phyloP scores from a whole-genome alignment of 2,797 vertebrate species.

The Microctenopoma lineatum region DNA sequence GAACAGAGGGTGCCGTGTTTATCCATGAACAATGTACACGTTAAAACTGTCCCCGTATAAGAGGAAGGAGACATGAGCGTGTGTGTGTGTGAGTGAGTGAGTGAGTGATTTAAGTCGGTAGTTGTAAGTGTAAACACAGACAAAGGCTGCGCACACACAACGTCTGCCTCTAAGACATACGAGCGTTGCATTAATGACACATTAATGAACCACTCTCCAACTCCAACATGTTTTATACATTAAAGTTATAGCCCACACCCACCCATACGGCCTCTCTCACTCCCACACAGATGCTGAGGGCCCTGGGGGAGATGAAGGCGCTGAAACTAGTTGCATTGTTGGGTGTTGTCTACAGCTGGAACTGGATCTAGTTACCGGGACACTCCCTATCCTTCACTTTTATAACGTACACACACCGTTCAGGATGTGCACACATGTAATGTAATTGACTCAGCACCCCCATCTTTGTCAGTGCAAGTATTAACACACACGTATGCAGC shows the following conservation, averaged over 20 bases:
- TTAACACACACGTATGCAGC: conserved; percentile 12
- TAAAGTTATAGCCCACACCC: conserved; percentile 42
- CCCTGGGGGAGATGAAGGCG: conserved; percentile 57
- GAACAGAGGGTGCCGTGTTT: conserved; percentile 65
- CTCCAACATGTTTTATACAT: conserved; percentile 62
- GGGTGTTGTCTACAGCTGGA: conserved; percentile 83
- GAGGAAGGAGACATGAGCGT: neutral
- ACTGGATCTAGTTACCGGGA: conserved; percentile 76
- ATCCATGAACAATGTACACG: conserved; percentile 48
- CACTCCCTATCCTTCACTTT: conserved; percentile 68
- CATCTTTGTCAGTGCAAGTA: conserved; percentile 19
- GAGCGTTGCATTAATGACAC: conserved; percentile 18
- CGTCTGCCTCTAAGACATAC: conserved; percentile 30
- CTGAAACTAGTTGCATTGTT: conserved; percentile 67
- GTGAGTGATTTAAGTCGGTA: conserved; percentile 57
- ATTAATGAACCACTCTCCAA: conserved; percentile 41
- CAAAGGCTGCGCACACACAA: conserved; percentile 46
- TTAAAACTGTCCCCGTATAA: conserved; percentile 52
- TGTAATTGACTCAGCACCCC: conserved; percentile 19
- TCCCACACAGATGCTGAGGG: conserved; percentile 43
- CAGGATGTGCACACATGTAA: conserved; percentile 42
- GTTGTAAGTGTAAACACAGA: conserved; percentile 68
- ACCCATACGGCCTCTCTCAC: neutral
- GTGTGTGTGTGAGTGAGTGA: conserved; percentile 26
- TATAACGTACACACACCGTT: conserved; percentile 40